Evolutionary conservation across 2,888 invertebrate species (phyloP).

Genomic region (Tupiocoris notatus): DNA sequence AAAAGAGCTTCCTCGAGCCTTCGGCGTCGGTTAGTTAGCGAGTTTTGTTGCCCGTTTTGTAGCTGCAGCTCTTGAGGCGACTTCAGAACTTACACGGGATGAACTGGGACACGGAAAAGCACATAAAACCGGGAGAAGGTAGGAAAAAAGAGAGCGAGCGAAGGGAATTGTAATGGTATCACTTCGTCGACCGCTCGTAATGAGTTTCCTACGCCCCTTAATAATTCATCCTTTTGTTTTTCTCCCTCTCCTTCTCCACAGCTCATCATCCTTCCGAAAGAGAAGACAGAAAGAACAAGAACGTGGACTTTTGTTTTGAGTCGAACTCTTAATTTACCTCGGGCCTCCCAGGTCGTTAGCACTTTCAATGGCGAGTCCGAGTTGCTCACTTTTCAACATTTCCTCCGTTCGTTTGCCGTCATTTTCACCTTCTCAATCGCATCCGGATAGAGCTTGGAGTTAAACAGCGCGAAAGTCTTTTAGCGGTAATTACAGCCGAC

Average conservation of each 20-base stretch:
- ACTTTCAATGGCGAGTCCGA: background rate
- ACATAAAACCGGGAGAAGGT: background rate
- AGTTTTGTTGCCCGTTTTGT: background rate
- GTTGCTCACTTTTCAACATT: background rate
- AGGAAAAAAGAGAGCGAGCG: background rate
- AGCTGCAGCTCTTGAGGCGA: background rate
- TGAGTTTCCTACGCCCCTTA: constrained; percentile 20
- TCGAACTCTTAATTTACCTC: background rate
- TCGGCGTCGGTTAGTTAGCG: constrained; percentile 16
- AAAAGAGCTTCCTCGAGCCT: background rate
- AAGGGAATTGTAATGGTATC: constrained; percentile 4
- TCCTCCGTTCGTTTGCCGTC: background rate
- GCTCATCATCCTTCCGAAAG: background rate
- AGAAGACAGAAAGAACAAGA: background rate
- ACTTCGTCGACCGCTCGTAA: constrained; percentile 9
- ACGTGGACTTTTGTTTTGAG: background rate
- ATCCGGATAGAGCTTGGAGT: no score
- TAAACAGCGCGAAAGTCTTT: no score
- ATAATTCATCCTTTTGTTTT: constrained; percentile 18
- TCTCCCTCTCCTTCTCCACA: background rate
- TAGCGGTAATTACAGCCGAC: no score
- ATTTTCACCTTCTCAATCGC: background rate
- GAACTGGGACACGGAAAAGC: background rate
- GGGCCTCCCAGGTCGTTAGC: background rate
- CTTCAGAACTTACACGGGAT: background rate